Evolutionary conservation across 1,140 invertebrate species (phyloP).

Genomic region (Euura lappo): DNA sequence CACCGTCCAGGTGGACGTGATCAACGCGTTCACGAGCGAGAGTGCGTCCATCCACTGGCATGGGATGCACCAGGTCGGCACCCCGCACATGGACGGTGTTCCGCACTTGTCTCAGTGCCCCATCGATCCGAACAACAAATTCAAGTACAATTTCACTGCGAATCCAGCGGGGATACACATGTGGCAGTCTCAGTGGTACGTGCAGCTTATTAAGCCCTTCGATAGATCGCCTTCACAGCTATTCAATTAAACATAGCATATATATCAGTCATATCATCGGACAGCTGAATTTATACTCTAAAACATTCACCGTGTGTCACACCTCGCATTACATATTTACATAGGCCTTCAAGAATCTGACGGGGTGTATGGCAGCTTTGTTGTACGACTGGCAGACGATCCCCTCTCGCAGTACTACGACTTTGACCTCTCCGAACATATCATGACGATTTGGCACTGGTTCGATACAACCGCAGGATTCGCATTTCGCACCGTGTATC

Average conservation of each 20-base stretch:
- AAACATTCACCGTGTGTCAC: too few relatives aligned
- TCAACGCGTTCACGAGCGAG: constrained; percentile 35
- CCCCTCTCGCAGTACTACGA: constrained; percentile 56
- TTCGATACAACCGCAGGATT: constrained; percentile 45
- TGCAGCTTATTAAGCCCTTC: not conserved
- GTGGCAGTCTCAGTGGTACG: constrained; percentile 43
- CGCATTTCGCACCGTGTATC: constrained; percentile 22
- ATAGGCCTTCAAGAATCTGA: constrained; percentile 62
- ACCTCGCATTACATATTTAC: too few relatives aligned
- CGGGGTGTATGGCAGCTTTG: constrained; percentile 60
- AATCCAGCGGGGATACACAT: constrained; percentile 38
- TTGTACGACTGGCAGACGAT: constrained; percentile 57
- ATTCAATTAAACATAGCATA: not conserved
- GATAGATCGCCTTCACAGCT: constrained; percentile 37
- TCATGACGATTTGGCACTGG: constrained; percentile 63
- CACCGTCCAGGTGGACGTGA: constrained; percentile 37
- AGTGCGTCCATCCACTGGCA: constrained; percentile 48
- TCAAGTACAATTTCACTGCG: constrained; percentile 34
- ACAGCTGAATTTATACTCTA: too few relatives aligned
- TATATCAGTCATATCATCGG: too few relatives aligned
- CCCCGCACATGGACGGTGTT: constrained; percentile 63
- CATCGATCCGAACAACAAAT: constrained; percentile 33
- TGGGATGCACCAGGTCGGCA: constrained; percentile 36
- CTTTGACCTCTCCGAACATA: constrained; percentile 60
- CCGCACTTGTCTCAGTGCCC: constrained; percentile 42